Evolutionary conservation across 2,797 vertebrate genomes (phyloP).

Genomic region (Gymnocypris eckloni): DNA sequence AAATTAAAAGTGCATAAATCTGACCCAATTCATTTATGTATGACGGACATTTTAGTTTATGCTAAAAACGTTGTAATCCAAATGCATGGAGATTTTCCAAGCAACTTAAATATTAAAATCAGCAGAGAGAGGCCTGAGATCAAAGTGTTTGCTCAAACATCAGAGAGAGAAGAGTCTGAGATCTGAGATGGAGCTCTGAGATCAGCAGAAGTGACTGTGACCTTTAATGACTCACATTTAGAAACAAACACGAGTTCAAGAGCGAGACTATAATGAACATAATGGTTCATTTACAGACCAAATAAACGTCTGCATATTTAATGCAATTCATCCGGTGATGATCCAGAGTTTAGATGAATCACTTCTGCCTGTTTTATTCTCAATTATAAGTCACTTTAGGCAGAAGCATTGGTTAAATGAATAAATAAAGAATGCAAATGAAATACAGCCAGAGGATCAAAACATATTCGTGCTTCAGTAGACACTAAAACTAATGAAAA

Average conservation of each 20-base stretch:
- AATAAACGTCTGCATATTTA: not conserved
- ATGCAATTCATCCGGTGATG: no score
- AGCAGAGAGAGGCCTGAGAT: no score
- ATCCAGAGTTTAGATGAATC: not conserved
- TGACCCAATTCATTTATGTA: no score
- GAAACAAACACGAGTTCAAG: not conserved
- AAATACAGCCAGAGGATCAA: conserved; percentile 4
- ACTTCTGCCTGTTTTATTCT: not conserved
- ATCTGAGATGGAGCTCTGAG: no score
- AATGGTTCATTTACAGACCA: not conserved
- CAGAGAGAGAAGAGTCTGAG: not conserved
- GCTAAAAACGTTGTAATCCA: no score
- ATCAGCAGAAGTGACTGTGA: not conserved
- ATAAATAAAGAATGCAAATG: not conserved
- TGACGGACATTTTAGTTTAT: no score
- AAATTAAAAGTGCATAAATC: no score
- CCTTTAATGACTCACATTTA: not conserved
- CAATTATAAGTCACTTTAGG: not conserved
- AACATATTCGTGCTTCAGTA: not conserved
- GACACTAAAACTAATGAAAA: not conserved
- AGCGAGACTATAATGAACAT: not conserved
- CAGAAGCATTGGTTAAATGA: not conserved
- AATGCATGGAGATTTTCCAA: not conserved
- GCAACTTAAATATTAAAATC: not conserved
- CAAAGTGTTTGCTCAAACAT: not conserved